Evolutionary conservation across 2,888 invertebrate species (phyloP), one percentile per base, ranked within the genome.

Genomic region (Cephus spinipes): DNA sequence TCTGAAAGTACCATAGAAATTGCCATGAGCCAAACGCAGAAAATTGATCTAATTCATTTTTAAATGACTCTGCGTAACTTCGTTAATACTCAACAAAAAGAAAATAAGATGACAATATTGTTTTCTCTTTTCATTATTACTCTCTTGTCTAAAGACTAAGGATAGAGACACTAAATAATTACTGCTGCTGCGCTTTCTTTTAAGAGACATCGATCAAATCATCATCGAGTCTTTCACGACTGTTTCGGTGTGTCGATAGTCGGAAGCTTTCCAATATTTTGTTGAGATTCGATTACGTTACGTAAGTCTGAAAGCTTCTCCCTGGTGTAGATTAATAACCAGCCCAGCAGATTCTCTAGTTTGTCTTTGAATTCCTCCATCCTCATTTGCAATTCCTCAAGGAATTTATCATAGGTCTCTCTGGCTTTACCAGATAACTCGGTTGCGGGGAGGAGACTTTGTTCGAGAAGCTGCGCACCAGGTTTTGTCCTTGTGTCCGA

Each of bases 401-500:
- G 55, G 23, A 55, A 55, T 55, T 55, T 55, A 23, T 55, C 55
- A 23, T 55, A 55, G 23, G 55, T 55, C 55, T 55, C 55, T 55
- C 55, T 55, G 55, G 55, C 55, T 23, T 55, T 23, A 2, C 23
- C 55, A 55, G 55, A 9, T 55, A 55, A 23, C 55, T 23, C 23
- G 55, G 23, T 23, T 23, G 23, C 55, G 55, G 55, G 23, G 23
- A 55, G 55, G 55, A 23, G 23, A 55, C 55, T 55, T 55, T 55
- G 9, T 55, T 55, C 9, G 9, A 55, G 23, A 55, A 23, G 55
- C 55, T 71, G 32, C 76, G 35, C 0, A 73, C 23, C 69, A 30
- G 33, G 34, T 33, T 81, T 81, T 73, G 78, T 86, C 78, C 77
- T 85, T 77, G 84, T 85, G 85, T 85, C 87, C 87, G 87, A 85